Evolutionary conservation across 30 jellyfish, hydroid and myxozoan species (phyloP).

Genomic region (Mastigias papua): DNA sequence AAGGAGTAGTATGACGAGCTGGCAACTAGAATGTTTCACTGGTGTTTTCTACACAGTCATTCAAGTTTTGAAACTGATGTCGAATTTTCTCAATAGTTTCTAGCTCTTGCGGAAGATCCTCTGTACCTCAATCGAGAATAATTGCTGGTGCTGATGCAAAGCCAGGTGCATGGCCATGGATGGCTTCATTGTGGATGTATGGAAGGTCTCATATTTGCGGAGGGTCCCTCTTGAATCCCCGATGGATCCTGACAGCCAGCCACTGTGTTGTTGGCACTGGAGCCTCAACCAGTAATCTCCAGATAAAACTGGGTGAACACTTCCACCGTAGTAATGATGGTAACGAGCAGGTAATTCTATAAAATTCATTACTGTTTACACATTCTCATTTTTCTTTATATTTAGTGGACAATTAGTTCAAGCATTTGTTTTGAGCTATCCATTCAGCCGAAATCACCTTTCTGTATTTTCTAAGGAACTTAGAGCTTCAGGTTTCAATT

Average conservation of each 20-base stretch:
- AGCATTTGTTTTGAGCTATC: too few relatives aligned
- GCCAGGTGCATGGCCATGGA: conserved; percentile 92
- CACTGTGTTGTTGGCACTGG: conserved; percentile 77
- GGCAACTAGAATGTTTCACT: too few relatives aligned
- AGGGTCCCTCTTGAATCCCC: conserved; percentile 62
- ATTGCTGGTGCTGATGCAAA: conserved; percentile 66
- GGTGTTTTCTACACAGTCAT: background rate
- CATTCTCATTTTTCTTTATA: background rate
- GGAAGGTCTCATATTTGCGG: conserved; percentile 80
- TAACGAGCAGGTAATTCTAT: conserved; percentile 40
- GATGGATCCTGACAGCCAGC: conserved; percentile 81
- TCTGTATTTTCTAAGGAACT: too few relatives aligned
- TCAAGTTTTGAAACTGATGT: background rate
- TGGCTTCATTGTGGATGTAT: conserved; percentile 75
- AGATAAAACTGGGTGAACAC: conserved; percentile 77
- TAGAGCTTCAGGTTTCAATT: too few relatives aligned
- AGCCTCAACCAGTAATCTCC: conserved; percentile 49
- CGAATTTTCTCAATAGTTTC: background rate
- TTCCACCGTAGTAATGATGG: conserved; percentile 39
- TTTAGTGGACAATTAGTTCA: too few relatives aligned
- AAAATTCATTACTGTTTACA: background rate
- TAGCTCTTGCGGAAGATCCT: conserved; percentile 63
- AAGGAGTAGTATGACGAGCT: too few relatives aligned
- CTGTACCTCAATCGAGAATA: conserved; percentile 71
- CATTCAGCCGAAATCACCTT: too few relatives aligned